These are phyloP conservation scores for Tretioscincus oriximinensis DNA, from an alignment of 2,113 vertebrate species.

Conservation along the genomic window DNA sequence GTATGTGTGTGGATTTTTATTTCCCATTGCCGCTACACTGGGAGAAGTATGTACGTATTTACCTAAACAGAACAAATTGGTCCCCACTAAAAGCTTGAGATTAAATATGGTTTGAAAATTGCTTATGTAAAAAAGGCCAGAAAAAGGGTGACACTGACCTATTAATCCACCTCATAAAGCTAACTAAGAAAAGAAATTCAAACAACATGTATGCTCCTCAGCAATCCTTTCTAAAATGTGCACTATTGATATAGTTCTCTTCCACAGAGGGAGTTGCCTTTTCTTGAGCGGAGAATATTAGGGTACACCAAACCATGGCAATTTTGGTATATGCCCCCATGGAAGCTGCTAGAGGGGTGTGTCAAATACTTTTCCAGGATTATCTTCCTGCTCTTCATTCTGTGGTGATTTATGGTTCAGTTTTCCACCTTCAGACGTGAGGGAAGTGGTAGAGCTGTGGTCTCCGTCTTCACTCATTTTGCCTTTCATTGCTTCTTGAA, in stretches of 20 bases:
- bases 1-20: slow-evolving; percentile 59
- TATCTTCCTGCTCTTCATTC: slow-evolving; percentile 83
- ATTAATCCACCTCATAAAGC: slow-evolving; percentile 59
- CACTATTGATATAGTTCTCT: slow-evolving; percentile 63
- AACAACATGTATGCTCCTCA: slow-evolving; percentile 52
- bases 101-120: slow-evolving; percentile 56
- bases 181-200: slow-evolving; percentile 57
- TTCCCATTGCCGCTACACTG: slow-evolving; percentile 60
- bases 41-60: slow-evolving; percentile 52
- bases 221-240: slow-evolving; percentile 61
- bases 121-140: slow-evolving; percentile 51
- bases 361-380: slow-evolving; percentile 84
- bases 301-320: slow-evolving; percentile 48
- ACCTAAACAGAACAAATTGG: slow-evolving; percentile 65
- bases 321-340: slow-evolving; percentile 26
- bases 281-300: slow-evolving; percentile 48
- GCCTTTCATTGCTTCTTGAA: slow-evolving; percentile 93
- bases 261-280: slow-evolving; percentile 61
- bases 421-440: slow-evolving; percentile 75
- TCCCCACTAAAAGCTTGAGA: slow-evolving; percentile 66
- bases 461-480: slow-evolving; percentile 82
- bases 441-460: slow-evolving; percentile 71
- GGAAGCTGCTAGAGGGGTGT: slow-evolving; percentile 82
- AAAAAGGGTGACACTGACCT: slow-evolving; percentile 44
- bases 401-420: slow-evolving; percentile 83